phyloP scores from a whole-genome alignment of 2,888 invertebrate genomes.

The Stegophylla sp. region DNA sequence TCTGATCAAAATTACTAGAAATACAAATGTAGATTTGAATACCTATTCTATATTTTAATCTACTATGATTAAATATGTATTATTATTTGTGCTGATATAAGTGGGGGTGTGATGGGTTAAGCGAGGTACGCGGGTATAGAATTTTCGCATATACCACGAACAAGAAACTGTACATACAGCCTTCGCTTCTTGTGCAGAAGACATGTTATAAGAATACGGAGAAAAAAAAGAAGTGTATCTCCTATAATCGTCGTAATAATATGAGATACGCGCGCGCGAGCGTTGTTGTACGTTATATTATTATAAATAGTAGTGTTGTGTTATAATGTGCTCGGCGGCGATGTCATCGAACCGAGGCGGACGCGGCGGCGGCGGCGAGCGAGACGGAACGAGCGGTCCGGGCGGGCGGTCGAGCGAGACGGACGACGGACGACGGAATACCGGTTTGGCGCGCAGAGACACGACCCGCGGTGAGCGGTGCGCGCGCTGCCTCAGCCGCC shows the following conservation, averaged over 20 bases:
- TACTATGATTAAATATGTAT: too few species aligned
- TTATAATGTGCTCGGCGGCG: neutral
- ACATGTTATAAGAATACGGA: too few species aligned
- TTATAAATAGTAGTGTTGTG: too few species aligned
- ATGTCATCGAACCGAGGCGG: conserved; percentile 53
- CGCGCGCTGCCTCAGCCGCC: conserved; percentile 11
- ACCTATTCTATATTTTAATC: too few species aligned
- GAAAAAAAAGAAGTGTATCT: neutral
- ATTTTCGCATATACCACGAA: too few species aligned
- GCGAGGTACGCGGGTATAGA: too few species aligned
- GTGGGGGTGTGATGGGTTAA: too few species aligned
- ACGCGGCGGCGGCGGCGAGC: conserved; percentile 3
- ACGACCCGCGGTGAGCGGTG: neutral
- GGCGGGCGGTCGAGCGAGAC: conserved; percentile 31
- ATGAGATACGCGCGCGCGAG: neutral
- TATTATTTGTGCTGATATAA: too few species aligned
- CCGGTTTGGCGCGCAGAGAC: neutral
- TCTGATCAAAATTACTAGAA: too few species aligned
- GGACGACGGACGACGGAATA: neutral
- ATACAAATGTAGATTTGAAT: too few species aligned
- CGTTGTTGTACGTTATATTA: neutral
- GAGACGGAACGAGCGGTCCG: conserved; percentile 16
- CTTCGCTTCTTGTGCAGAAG: too few species aligned
- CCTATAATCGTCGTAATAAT: conserved; percentile 12
- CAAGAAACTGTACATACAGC: too few species aligned